phyloP scores from a whole-genome alignment of 2,113 vertebrate species.

The Circaetus cinerascens region DNA sequence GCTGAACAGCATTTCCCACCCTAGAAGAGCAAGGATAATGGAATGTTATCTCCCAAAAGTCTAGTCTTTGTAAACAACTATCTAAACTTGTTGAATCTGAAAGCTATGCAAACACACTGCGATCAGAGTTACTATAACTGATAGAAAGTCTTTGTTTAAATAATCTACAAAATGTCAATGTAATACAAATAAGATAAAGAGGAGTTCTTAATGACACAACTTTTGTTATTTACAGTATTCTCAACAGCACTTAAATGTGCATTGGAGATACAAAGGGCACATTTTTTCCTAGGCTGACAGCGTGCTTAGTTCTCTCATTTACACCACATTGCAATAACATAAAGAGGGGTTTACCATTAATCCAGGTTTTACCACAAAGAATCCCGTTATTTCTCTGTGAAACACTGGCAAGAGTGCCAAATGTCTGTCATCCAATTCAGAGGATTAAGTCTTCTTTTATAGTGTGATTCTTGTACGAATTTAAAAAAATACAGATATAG shows the following conservation, averaged over 20 bases:
- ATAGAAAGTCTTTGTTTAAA: slow-evolving; percentile 65
- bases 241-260: slow-evolving; percentile 66
- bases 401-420: slow-evolving; percentile 76
- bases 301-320: slow-evolving; percentile 73
- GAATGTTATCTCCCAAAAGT: slow-evolving; percentile 37
- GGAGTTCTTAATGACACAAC: slow-evolving; percentile 64
- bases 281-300: slow-evolving; percentile 64
- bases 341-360: slow-evolving; percentile 82
- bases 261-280: slow-evolving; percentile 49
- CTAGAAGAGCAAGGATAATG: slow-evolving; percentile 25
- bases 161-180: slow-evolving; percentile 61
- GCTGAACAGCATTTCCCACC: neutral
- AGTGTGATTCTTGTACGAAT: slow-evolving; percentile 76
- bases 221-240: slow-evolving; percentile 73
- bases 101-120: slow-evolving; percentile 50
- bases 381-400: slow-evolving; percentile 78
- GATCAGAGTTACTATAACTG: slow-evolving; percentile 36
- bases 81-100: slow-evolving; percentile 35
- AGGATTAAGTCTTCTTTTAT: slow-evolving; percentile 81
- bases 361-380: slow-evolving; percentile 83
- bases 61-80: slow-evolving; percentile 44
- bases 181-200: slow-evolving; percentile 68
- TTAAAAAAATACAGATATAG: slow-evolving; percentile 84
- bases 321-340: slow-evolving; percentile 79
- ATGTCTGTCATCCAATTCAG: slow-evolving; percentile 78